Base-by-base conservation (phyloP, 2,888 invertebrate genomes). In the Tryphoninae sp. region DNA sequence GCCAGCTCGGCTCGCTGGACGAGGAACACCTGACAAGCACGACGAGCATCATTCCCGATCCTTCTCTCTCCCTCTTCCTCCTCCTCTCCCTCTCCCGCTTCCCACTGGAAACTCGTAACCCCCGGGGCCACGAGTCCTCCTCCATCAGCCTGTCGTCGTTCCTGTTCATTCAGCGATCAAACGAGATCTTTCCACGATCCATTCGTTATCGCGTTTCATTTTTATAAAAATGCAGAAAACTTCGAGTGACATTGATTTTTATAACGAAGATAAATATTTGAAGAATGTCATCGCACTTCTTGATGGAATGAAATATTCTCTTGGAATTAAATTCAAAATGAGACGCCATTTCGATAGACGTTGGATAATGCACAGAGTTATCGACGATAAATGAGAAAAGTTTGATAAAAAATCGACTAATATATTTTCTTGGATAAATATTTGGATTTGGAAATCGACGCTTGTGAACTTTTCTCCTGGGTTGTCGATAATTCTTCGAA, bases 1-100 rank as follows among this genome's bases (percentile, higher is more conserved):
- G 55, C 6, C 16, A 55, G 45, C 45, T 13, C 45, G 55, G 51
- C 73, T 53, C 64, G 67, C 64, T 71, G 78, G 74, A 69, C 81
- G 64, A 62, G 58, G 74, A 78, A 69, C 74, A 71, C 73, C 73
- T 77, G 80, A 72, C 80, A 77, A 68, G 53, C 76, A 45, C 71
- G 62, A 80, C 71, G 72, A 77, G 76, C 45, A 7, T 72, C 71
- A 33, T 26, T 53, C 49, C 55, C 19, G 16, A 26, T 23, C n/a
- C 45, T 55, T 62, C 0, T 49, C 51, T 11, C 8, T 33, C 51
- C 13, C 59, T 13, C 33, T 55, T 59, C 19, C 16, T 42, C 16
- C 13, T 49, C 42, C 45, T 40, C 62, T 59, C 19, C 16, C 51
- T 22, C 13, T 49, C 51, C 61, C 1, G 19, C 40, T 16, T 19